Conservation (phyloP, 1,140 invertebrate species). For the Cepaea nemoralis region DNA sequence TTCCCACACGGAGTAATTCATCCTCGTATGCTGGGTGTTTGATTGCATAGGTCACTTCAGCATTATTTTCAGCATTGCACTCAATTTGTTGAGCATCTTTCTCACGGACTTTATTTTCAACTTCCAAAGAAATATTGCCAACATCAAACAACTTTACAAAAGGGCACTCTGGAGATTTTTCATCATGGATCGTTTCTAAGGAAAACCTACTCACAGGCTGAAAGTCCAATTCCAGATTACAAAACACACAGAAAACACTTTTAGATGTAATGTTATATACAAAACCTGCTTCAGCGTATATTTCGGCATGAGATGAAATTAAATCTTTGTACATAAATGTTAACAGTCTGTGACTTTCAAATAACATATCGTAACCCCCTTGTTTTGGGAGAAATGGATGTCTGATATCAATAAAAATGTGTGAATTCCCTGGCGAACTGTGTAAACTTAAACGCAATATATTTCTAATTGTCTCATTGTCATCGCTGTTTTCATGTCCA, state of each 20-base stretch:
- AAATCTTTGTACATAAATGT: slow-evolving; percentile 35
- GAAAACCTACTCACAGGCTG: background rate
- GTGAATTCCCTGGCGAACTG: background rate
- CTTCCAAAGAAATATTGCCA: slow-evolving; percentile 37
- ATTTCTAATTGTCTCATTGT: background rate
- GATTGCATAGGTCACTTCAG: slow-evolving; percentile 29
- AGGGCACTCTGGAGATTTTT: slow-evolving; percentile 38
- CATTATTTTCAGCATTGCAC: background rate
- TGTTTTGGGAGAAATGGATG: slow-evolving; percentile 34
- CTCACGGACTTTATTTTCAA: slow-evolving; percentile 28
- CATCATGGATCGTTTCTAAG: slow-evolving; percentile 16
- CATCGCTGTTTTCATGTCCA: slow-evolving; percentile 10
- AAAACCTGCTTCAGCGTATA: slow-evolving; percentile 45
- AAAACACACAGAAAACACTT: slow-evolving; percentile 45
- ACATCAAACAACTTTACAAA: slow-evolving; percentile 40
- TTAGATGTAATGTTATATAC: slow-evolving; percentile 17
- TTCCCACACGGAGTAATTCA: slow-evolving; percentile 22
- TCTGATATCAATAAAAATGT: background rate
- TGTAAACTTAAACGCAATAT: too few species aligned
- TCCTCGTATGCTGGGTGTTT: slow-evolving; percentile 43
- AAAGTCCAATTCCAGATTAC: slow-evolving; percentile 26
- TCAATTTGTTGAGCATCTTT: slow-evolving; percentile 13
- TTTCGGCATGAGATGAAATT: slow-evolving; percentile 10
- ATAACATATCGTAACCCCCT: slow-evolving; percentile 32
- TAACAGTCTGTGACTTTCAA: slow-evolving; percentile 42